Percentiles rank a stretch among this genome's conserved stretches.
phyloP scores from a whole-genome alignment of 2,888 invertebrate genomes.

The Gastracanthus pulcherrimus region DNA sequence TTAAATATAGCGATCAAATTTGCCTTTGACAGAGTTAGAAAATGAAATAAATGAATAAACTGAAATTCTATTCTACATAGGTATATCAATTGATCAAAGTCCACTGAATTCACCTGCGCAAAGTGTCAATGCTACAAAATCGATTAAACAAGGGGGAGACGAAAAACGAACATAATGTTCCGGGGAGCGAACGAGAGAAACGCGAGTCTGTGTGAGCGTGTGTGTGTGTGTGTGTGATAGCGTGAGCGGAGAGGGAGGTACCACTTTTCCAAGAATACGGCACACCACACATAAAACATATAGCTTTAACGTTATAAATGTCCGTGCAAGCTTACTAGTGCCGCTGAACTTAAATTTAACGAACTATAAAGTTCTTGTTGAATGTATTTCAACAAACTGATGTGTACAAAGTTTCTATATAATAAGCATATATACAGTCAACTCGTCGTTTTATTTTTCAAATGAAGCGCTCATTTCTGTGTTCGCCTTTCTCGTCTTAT shows the following conservation, averaged over 20 bases:
- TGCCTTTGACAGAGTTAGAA: not conserved
- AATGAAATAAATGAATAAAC: not conserved
- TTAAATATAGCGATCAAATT: no score
- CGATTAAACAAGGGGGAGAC: not conserved
- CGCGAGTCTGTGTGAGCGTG: not conserved
- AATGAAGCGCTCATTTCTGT: slow-evolving; percentile 22
- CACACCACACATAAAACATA: slow-evolving; percentile 33
- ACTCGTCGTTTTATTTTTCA: slow-evolving; percentile 29
- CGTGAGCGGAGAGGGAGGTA: slow-evolving; percentile 23
- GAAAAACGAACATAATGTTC: no score
- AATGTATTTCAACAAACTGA: slow-evolving; percentile 53
- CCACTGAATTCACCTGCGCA: not conserved
- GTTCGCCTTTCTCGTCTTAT: slow-evolving; percentile 15
- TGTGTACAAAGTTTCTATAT: slow-evolving; percentile 56
- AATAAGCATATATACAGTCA: slow-evolving; percentile 38
- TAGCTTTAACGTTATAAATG: slow-evolving; percentile 62
- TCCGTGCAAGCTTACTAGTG: slow-evolving; percentile 77
- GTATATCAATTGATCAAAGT: not conserved
- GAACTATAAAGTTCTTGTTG: slow-evolving; percentile 62
- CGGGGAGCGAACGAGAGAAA: not conserved
- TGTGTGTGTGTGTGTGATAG: no score
- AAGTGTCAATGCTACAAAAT: not conserved
- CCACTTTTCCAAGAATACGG: slow-evolving; percentile 45
- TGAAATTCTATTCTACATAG: not conserved
- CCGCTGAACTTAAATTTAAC: slow-evolving; percentile 67